Percentiles rank a stretch among this genome's conserved stretches.
phyloP scores from a whole-genome alignment of 2,888 invertebrate species.

The Lordiphosa fenestrarum region DNA sequence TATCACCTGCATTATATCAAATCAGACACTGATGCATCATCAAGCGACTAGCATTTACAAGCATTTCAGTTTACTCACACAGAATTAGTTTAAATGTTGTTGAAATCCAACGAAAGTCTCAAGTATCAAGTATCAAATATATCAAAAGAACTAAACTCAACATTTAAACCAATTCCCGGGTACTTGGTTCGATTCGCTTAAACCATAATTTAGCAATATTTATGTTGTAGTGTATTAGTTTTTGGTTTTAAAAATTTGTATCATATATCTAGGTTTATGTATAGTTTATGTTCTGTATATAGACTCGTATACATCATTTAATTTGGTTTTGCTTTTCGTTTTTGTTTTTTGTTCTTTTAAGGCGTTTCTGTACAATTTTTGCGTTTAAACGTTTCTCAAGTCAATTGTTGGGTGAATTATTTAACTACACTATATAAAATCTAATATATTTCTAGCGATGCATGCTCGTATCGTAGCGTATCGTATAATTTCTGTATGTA shows the following conservation, averaged over 20 bases:
- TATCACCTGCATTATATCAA: slow-evolving; percentile 6
- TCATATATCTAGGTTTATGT: slow-evolving; percentile 57
- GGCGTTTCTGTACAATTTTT: slow-evolving; percentile 76
- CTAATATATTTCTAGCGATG: slow-evolving; percentile 70
- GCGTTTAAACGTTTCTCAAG: slow-evolving; percentile 68
- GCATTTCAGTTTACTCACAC: slow-evolving; percentile 2
- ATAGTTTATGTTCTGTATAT: slow-evolving; percentile 62
- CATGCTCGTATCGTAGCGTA: slow-evolving; percentile 56
- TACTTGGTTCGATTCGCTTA: slow-evolving; percentile 52
- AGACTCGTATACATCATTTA: slow-evolving; percentile 72
- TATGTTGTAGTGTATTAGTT: too few species aligned
- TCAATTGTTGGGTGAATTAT: slow-evolving; percentile 66
- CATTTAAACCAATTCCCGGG: slow-evolving; percentile 4
- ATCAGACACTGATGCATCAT: slow-evolving; percentile 7
- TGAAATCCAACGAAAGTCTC: not conserved
- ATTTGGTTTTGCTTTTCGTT: slow-evolving; percentile 29
- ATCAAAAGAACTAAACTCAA: slow-evolving; percentile 22
- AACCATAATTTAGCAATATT: slow-evolving; percentile 28
- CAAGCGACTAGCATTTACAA: slow-evolving; percentile 26
- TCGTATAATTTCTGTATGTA: slow-evolving; percentile 59
- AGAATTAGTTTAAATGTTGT: not conserved
- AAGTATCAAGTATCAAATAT: slow-evolving; percentile 2
- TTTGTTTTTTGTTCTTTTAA: slow-evolving; percentile 50
- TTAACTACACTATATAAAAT: slow-evolving; percentile 62
- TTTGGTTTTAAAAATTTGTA: slow-evolving; percentile 54